Evolutionary conservation across 2,797 vertebrate genomes (phyloP), one percentile per base, ranked within the genome.

Genomic region (Melanotaenia parkinsoni): DNA sequence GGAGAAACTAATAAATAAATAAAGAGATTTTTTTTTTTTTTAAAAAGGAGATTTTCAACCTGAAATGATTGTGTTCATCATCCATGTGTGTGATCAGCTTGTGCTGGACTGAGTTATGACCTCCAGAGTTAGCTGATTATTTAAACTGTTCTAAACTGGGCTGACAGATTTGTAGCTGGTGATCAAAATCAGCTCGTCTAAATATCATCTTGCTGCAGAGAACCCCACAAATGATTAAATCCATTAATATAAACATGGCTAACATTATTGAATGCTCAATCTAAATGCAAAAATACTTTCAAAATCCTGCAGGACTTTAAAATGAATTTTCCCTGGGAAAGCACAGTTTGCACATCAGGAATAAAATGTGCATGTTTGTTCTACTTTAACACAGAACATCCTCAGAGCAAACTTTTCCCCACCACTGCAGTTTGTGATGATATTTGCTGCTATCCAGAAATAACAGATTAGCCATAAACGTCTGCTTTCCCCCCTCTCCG

Each of bases 401-500:
- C 30, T 16, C 32, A n/a, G 57, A 54, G 26, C 8, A 50, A 70
- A 63, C n/a, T 18, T 22, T 50, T 22, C 7, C 13, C 24, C 16
- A 35, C 40, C 26, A 0, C 73, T 66, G 71, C 66, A 75, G 73
- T 63, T 72, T 71, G 71, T 26, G 26, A 26, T 77, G 67, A 79
- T 75, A 66, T 83, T 86, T 79, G 33, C 63, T 70, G 73, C 54
- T 18, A 43, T 16, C 50, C 67, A 80, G 63, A 80, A 88, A 81
- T 74, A 68, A 76, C 57, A 43, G 79, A 83, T 86, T 76, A 84
- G 62, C 2, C 20, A 16, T 47, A 76, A 74, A 76, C 77, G 70
- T 65, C 28, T 59, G 74, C 82, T 86, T 81, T 82, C 83, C 86
- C 76, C 84, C 72, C 69, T 65, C 80, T 75, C 28, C 0, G 61